Evolutionary conservation across 2,797 vertebrate species (phyloP), one percentile per base, ranked within the genome.

Genomic region (Helicolenus hilgendorfi): DNA sequence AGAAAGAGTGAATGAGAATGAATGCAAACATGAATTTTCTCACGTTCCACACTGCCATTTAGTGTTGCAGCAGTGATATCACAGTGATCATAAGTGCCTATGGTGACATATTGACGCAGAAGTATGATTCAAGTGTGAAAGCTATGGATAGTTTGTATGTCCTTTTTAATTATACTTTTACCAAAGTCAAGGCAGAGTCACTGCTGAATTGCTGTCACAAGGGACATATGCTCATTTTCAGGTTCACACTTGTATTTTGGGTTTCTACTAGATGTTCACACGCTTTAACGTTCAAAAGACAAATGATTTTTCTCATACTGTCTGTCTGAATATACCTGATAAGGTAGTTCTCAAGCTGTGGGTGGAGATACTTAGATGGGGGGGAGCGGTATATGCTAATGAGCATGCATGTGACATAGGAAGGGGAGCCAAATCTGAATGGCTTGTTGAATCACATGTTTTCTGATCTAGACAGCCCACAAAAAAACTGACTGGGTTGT

Each of bases 141-240:
- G 31, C 38, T 27, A 1, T 60, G 33, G 11, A 45, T 41, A 11
- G 1, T 36, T 24, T 58, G 2, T 53, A 11, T 15, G 24, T 55
- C 38, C 4, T 38, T 15, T 33, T 15, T 68, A 9, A 36, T 36
- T 35, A 14, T 22, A 58, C 62, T 27, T 77, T 79, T 53, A 71
- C 83, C 83, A 87, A 89, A 88, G 87, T 69, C 31, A n/a, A 59
- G 27, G 10, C 26, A 77, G 27, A 27, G 20, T 79, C 22, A 24
- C 56, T 20, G 26, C 53, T 55, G 53, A 55, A 55, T 55, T 55
- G 10, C 9, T n/a, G 49, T 49, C 45, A 20, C 41, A 45, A 18
- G 41, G 41, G 41, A 45, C 41, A 49, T 8, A 49, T 49, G 45
- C 18, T 49, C 45, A 49, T 49, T 49, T 49, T 49, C 7, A 20